Evolutionary conservation across 2,113 vertebrate species (phyloP).

Genomic region (Oncorhynchus keta): DNA sequence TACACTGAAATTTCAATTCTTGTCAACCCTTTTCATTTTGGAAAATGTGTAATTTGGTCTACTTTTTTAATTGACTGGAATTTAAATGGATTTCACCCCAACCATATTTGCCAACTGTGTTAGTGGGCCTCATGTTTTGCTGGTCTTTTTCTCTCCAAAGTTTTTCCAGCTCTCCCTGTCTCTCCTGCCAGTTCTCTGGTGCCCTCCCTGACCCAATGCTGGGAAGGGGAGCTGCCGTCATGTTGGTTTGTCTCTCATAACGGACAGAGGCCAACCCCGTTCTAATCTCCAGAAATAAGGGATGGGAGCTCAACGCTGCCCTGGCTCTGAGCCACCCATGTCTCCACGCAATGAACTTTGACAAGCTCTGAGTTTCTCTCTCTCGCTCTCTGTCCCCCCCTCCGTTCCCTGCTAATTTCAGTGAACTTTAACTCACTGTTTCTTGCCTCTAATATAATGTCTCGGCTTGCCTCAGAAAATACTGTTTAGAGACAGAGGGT

Average conservation of each 20-base stretch:
- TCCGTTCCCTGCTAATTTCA: neutral
- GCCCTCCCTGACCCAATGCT: constrained; percentile 18
- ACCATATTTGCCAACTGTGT: neutral
- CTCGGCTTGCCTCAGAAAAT: constrained; percentile 9
- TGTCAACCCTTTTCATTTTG: too few relatives aligned
- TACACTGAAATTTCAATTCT: too few relatives aligned
- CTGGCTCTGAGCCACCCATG: constrained; percentile 51
- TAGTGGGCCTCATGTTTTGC: neutral
- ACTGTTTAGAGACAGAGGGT: neutral
- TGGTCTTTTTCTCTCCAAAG: neutral
- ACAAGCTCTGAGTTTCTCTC: constrained; percentile 13
- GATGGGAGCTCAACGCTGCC: constrained; percentile 27
- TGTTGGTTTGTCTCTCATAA: constrained; percentile 38
- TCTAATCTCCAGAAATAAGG: constrained; percentile 60
- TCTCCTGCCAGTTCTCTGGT: constrained; percentile 23
- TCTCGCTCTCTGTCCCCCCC: constrained; percentile 9
- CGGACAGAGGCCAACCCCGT: constrained; percentile 25
- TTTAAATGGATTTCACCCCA: too few relatives aligned
- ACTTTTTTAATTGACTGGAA: too few relatives aligned
- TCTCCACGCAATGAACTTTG: constrained; percentile 40
- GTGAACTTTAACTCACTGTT: constrained; percentile 20
- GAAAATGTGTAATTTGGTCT: too few relatives aligned
- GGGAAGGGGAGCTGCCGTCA: constrained; percentile 38
- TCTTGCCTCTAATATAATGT: constrained; percentile 1
- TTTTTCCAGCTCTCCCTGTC: constrained; percentile 27